Base-by-base conservation (phyloP, 2,888 invertebrate genomes). In the Anthrax anthrax region DNA sequence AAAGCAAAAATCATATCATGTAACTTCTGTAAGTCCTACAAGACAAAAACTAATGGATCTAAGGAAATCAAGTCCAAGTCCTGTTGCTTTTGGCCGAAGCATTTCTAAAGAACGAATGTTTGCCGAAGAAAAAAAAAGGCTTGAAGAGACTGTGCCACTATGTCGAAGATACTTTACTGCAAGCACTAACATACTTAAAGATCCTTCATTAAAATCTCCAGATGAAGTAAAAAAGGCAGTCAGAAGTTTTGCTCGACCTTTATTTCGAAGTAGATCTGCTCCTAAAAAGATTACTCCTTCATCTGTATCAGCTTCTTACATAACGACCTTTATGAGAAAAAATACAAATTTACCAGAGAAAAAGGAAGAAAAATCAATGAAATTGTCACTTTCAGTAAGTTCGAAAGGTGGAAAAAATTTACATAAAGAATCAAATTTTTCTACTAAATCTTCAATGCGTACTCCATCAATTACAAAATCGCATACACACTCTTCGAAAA, bases 151-250 rank as follows among this genome's bases (percentile, higher is more conserved):
- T 1, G 44, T 68, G 50, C 65, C 67, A 1, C 53, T 61, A 6
- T 55, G 55, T 44, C 59, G 63, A 16, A 59, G 60, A 43, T 63
- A 62, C 44, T 65, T 67, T 36, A 63, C 66, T 51, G 65, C 66
- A 0, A 66, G 67, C 48, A 69, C 68, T 8, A 67, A 67, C 47
- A 69, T 69, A 4, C 52, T 69, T 39, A 53, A 64, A 3, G 66
- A 78, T 32, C 73, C 77, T 0, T 75, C 75, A 46, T 58, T 80
- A 5, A 64, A 74, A 37, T 77, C 77, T 1, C 75, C 78, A 1
- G 71, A 71, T 23, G 76, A 78, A 57, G 76, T 76, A 0, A 73
- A 73, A 50, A 69, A 69, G 48, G 70, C 69, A 9, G 65, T 68
- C 46, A 70, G 66, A 47, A 67, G 64, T 0, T 63, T 63, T 52